These are phyloP conservation scores for Theristicus caerulescens DNA, from an alignment of 2,113 vertebrate species.

Conservation along the genomic window DNA sequence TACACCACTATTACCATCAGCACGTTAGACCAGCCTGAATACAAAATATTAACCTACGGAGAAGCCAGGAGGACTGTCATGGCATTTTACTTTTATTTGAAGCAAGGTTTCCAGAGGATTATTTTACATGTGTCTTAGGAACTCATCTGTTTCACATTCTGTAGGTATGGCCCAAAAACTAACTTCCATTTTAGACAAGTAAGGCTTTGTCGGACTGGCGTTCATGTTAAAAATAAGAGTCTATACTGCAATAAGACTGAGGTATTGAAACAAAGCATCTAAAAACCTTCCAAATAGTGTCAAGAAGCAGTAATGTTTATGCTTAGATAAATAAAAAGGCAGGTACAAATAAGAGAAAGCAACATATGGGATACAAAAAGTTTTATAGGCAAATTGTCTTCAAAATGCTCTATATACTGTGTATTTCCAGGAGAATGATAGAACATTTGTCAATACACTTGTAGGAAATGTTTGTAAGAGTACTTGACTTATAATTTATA, in stretches of 20 bases:
- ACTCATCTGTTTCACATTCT: neutral
- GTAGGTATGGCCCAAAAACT: neutral
- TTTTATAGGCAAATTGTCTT: slow-evolving; percentile 35
- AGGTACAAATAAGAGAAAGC: slow-evolving; percentile 29
- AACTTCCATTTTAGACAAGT: neutral
- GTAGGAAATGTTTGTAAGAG: slow-evolving; percentile 39
- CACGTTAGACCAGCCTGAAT: neutral
- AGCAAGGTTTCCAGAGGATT: neutral
- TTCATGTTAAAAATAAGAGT: neutral
- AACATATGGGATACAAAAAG: slow-evolving; percentile 36
- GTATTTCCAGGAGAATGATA: slow-evolving; percentile 48
- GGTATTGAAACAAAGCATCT: neutral
- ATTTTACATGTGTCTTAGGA: neutral
- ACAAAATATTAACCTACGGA: neutral
- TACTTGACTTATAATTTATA: slow-evolving; percentile 53
- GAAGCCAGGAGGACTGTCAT: neutral
- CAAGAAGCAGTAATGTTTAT: slow-evolving; percentile 39
- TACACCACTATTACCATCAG: neutral
- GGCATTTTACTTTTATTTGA: neutral
- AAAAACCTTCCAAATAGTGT: neutral
- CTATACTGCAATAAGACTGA: neutral
- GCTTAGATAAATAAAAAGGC: slow-evolving; percentile 63
- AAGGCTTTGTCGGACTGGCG: neutral
- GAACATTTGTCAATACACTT: slow-evolving; percentile 60
- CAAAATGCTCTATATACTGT: slow-evolving; percentile 19